Conservation (phyloP, 2,797 vertebrate genomes). For the Lophotriccus pileatus region DNA sequence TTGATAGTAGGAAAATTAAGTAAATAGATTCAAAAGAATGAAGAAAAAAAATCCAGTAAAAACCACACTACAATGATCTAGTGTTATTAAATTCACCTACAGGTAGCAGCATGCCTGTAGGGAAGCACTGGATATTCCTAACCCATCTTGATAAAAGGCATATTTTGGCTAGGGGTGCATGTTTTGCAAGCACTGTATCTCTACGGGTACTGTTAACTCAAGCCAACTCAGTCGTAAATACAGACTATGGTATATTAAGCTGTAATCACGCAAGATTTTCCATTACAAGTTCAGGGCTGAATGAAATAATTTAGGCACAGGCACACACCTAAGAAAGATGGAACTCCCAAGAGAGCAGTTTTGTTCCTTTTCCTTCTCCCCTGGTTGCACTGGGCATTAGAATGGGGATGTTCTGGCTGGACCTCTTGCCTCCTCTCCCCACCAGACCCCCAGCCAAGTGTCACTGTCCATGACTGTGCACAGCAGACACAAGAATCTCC, state of each 20-base stretch:
- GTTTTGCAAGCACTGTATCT: slow-evolving; percentile 53
- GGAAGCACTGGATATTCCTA: slow-evolving; percentile 48
- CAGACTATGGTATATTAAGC: not conserved
- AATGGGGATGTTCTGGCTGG: fast-evolving
- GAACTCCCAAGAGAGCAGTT: not conserved
- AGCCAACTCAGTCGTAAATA: slow-evolving; percentile 36
- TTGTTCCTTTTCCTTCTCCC: not conserved
- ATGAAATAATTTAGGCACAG: not conserved
- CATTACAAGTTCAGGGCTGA: not conserved
- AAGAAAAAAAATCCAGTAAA: slow-evolving; percentile 16
- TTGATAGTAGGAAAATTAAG: slow-evolving; percentile 13
- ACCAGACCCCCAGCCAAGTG: fast-evolving
- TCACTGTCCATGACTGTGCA: fast-evolving
- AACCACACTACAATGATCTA: slow-evolving; percentile 8
- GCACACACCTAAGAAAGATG: not conserved
- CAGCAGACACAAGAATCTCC: fast-evolving
- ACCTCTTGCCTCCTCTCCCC: not conserved
- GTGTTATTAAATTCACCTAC: slow-evolving; percentile 48
- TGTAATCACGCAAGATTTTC: slow-evolving; percentile 21
- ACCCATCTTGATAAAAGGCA: slow-evolving; percentile 55
- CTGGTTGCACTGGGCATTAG: fast-evolving
- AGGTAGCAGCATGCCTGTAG: slow-evolving; percentile 29
- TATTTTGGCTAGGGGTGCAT: slow-evolving; percentile 29
- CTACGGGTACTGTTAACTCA: slow-evolving; percentile 31
- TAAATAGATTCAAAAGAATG: slow-evolving; percentile 26